phyloP scores from a whole-genome alignment of 2,888 invertebrate species.

The Ormyrus pomaceus region DNA sequence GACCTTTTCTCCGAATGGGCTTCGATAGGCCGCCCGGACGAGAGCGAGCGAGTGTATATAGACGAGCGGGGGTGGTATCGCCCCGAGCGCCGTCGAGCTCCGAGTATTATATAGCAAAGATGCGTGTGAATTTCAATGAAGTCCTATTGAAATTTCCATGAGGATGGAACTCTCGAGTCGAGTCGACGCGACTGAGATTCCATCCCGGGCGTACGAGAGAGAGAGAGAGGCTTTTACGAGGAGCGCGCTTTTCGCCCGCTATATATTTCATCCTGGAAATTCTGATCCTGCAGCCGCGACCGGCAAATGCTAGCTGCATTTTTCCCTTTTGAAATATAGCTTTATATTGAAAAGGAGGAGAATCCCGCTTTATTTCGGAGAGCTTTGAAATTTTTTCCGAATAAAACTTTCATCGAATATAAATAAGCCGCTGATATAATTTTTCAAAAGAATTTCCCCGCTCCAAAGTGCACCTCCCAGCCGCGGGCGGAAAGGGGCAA shows the following conservation, averaged over 20 bases:
- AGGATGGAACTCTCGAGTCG: slow-evolving; percentile 2
- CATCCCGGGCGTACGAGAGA: neutral
- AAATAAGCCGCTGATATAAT: neutral
- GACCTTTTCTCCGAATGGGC: slow-evolving; percentile 45
- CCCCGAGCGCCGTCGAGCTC: neutral
- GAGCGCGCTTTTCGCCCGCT: neutral
- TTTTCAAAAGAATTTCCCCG: neutral
- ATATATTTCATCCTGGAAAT: too few relatives aligned
- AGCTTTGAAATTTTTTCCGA: too few relatives aligned
- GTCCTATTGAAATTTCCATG: slow-evolving; percentile 50
- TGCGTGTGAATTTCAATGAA: slow-evolving; percentile 47
- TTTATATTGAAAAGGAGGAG: neutral
- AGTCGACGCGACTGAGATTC: slow-evolving; percentile 12
- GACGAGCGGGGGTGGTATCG: neutral
- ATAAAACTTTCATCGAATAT: too few relatives aligned
- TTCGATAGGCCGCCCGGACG: slow-evolving; percentile 30
- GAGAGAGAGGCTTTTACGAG: slow-evolving; percentile 23
- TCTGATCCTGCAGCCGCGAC: slow-evolving; percentile 5
- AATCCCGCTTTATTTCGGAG: too few relatives aligned
- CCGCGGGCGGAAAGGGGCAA: neutral
- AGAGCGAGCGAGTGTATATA: neutral
- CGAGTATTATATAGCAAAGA: slow-evolving; percentile 1
- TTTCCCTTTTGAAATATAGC: slow-evolving; percentile 3
- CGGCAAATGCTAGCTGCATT: slow-evolving; percentile 16
- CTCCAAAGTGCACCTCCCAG: neutral